Percentiles rank a stretch among this genome's conserved stretches.
phyloP scores from a whole-genome alignment of 2,888 invertebrate genomes.

The Gymnoscelis rufifasciata region DNA sequence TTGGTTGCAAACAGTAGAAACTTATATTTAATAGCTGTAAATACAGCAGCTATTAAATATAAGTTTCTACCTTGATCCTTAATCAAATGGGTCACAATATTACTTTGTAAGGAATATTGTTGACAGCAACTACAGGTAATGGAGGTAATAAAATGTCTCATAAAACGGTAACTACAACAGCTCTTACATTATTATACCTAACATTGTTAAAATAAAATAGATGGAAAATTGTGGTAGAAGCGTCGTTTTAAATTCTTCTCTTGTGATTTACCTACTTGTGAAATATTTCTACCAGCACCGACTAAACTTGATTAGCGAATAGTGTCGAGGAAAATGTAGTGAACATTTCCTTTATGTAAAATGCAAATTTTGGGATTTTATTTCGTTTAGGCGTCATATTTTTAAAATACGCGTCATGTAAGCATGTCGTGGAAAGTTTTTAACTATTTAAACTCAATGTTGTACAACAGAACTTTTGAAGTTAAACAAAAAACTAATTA shows the following conservation, averaged over 20 bases:
- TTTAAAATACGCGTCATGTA: too few relatives aligned
- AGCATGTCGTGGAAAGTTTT: too few relatives aligned
- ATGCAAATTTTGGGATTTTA: background rate
- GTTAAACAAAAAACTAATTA: too few relatives aligned
- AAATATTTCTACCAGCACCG: background rate
- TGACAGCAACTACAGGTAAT: too few relatives aligned
- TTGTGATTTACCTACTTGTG: background rate
- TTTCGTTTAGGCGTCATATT: background rate
- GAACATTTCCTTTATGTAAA: background rate
- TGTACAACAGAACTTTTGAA: too few relatives aligned
- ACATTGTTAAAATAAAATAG: background rate
- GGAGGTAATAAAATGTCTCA: background rate
- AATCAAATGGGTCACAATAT: too few relatives aligned
- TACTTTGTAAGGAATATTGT: too few relatives aligned
- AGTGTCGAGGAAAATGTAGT: background rate
- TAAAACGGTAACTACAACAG: background rate
- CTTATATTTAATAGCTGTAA: too few relatives aligned
- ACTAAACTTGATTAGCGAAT: background rate
- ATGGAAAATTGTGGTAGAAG: constrained; percentile 2
- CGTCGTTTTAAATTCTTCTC: background rate
- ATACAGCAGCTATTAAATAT: too few relatives aligned
- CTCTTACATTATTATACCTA: background rate
- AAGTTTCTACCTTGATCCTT: too few relatives aligned
- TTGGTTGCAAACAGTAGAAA: too few relatives aligned
- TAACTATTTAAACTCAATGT: too few relatives aligned